Conservation (phyloP, 2,797 vertebrate genomes). For the Sebastiscus albofasciatus region DNA sequence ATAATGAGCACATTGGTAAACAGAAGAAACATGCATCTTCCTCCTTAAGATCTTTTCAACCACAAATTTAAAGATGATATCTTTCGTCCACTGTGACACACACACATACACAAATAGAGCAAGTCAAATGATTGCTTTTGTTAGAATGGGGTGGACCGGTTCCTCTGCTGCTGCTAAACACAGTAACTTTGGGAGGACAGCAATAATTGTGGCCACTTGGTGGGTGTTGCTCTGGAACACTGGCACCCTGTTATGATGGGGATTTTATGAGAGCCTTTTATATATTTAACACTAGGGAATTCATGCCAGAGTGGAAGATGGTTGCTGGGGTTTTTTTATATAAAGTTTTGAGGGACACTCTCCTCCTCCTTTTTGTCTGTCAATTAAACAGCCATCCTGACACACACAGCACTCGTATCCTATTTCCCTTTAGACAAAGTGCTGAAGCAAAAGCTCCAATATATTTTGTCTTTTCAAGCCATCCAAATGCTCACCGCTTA, state of each 20-base stretch:
- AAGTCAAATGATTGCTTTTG: constrained; percentile 27
- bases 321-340: neutral
- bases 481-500: neutral
- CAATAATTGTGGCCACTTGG: constrained; percentile 14
- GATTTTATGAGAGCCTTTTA: constrained; percentile 35
- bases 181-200: constrained; percentile 27
- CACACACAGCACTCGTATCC: neutral
- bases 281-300: constrained; percentile 19
- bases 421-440: constrained; percentile 13
- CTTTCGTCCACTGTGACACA: neutral
- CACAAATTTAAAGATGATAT: neutral
- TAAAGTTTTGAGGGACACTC: neutral
- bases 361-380: constrained; percentile 23
- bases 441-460: constrained; percentile 6
- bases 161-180: constrained; percentile 15
- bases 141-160: neutral
- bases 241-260: constrained; percentile 15
- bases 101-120: neutral
- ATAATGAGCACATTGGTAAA: neutral
- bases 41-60: neutral
- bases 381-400: constrained; percentile 14
- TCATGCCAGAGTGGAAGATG: constrained; percentile 16
- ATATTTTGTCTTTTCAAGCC: neutral
- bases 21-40: neutral
- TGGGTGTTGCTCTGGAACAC: constrained; percentile 16